Base-by-base conservation (phyloP, 2,888 invertebrate genomes). In the Hermaeophaga mercurialis region DNA sequence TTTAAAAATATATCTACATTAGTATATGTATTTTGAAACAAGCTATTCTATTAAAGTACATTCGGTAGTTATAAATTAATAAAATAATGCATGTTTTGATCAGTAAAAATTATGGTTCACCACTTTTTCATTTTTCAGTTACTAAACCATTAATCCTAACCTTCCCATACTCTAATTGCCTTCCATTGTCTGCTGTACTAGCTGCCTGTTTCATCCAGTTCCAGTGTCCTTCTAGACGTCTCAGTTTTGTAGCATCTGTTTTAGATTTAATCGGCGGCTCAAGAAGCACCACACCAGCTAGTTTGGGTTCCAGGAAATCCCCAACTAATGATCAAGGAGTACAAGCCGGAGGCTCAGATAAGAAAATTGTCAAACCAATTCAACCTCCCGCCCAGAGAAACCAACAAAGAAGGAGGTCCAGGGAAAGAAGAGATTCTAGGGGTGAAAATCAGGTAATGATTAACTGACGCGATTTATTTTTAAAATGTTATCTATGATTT, bases 251-350 rank as follows among this genome's bases (percentile, higher is more conserved):
- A 80, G 80, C 72, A 65, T 78, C 75, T 64, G 85, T 89, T 81
- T 77, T 88, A 74, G 89, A 89, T 77, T 80, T 89, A 67, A 85
- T 89, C 69, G 85, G 86, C 59, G 77, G 82, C 36, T 91, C 90
- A n/a, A 84, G 92, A 52, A 90, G 91, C 48, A 88, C 88, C 54
- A 91, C 92, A 1, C 92, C 93, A 7, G 88, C 88, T 4, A 87
- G 89, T 59, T 80, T 85, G 28, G 68, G 81, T 59, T 86, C 86
- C 62, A 84, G 91, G 70, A 92, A 91, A 78, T 93, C 93, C 67
- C 91, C 93, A 47, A 91, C 92, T 1, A 85, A 87, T 65, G 94
- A 95, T 76, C 90, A 93, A 78, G 88, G 89, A 61, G 87, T 89
- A 39, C 93, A 93, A 80, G 89, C 82, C 28, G 78, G 79, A 15